Percentiles rank a stretch among this genome's conserved stretches.
phyloP scores from a whole-genome alignment of 2,888 invertebrate genomes.

The Nephrotoma appendiculata region DNA sequence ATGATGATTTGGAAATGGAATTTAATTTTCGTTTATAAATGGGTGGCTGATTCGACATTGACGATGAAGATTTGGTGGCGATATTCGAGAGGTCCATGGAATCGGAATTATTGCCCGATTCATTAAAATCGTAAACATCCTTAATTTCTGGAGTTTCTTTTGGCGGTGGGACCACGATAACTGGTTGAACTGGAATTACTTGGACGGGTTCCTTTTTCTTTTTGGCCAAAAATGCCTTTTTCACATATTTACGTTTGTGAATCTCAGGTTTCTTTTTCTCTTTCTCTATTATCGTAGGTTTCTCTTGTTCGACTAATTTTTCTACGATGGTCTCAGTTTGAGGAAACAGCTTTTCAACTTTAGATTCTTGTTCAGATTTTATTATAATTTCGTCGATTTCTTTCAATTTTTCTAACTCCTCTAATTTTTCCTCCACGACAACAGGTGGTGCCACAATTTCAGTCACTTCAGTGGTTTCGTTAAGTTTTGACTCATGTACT shows the following conservation, averaged over 20 bases:
- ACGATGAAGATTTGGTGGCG: not conserved
- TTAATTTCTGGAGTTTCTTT: slow-evolving; percentile 6
- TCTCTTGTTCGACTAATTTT: not conserved
- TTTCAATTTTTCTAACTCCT: not conserved
- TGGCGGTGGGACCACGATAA: not conserved
- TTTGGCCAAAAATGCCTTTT: not conserved
- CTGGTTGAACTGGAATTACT: not conserved
- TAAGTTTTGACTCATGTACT: not conserved
- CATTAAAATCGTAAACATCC: slow-evolving; percentile 30
- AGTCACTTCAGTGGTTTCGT: not conserved
- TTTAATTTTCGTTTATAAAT: not conserved
- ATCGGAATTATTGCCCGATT: slow-evolving; percentile 18
- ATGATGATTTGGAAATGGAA: not conserved
- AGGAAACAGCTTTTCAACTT: not conserved
- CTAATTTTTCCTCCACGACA: not conserved
- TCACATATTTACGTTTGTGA: not conserved
- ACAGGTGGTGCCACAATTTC: not conserved
- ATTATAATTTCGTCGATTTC: not conserved
- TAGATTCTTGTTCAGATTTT: not conserved
- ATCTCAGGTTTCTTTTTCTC: not conserved
- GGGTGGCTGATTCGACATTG: not conserved
- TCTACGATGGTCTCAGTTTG: not conserved
- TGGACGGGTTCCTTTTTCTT: not conserved
- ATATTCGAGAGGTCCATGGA: not conserved
- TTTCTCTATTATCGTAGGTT: not conserved